These are phyloP conservation scores for Asbolus verrucosus DNA, from an alignment of 1,140 invertebrate genomes.

Conservation along the genomic window DNA sequence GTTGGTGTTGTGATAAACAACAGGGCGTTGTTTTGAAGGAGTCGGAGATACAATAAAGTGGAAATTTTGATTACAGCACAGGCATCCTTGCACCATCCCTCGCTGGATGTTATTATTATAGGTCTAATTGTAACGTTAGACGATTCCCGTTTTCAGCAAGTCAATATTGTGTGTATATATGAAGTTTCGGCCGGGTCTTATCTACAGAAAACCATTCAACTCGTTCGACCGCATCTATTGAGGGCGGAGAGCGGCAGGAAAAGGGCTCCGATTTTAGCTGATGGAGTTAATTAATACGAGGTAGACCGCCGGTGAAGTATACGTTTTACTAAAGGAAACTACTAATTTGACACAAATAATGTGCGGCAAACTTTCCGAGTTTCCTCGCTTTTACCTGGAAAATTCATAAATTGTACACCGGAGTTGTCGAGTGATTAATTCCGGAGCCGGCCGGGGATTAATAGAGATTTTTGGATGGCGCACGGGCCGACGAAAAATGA, in stretches of 20 bases:
- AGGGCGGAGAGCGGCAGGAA: too few species aligned
- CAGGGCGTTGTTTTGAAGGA: constrained; percentile 22
- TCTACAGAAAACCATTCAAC: constrained; percentile 36
- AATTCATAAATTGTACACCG: not conserved
- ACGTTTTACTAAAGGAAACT: too few species aligned
- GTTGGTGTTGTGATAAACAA: constrained; percentile 29
- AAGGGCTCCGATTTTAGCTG: not conserved
- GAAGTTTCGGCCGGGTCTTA: constrained; percentile 12
- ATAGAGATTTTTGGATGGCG: constrained; percentile 15
- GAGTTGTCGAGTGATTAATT: constrained; percentile 14
- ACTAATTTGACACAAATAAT: too few species aligned
- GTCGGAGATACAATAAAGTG: constrained; percentile 15
- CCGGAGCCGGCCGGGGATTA: constrained; percentile 7
- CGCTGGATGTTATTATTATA: constrained; percentile 42
- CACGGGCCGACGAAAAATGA: constrained; percentile 18
- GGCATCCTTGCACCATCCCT: not conserved
- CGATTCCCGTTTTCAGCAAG: constrained; percentile 22
- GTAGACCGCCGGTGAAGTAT: not conserved
- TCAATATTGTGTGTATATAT: constrained; percentile 4
- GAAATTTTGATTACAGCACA: constrained; percentile 7
- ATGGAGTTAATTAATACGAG: constrained; percentile 31
- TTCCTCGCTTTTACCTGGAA: not conserved
- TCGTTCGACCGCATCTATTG: not conserved
- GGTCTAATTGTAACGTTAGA: constrained; percentile 44
- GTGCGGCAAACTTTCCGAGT: not conserved